Evolutionary conservation across 2,888 invertebrate species (phyloP), one percentile per base, ranked within the genome.

Genomic region (Germaria angustata): DNA sequence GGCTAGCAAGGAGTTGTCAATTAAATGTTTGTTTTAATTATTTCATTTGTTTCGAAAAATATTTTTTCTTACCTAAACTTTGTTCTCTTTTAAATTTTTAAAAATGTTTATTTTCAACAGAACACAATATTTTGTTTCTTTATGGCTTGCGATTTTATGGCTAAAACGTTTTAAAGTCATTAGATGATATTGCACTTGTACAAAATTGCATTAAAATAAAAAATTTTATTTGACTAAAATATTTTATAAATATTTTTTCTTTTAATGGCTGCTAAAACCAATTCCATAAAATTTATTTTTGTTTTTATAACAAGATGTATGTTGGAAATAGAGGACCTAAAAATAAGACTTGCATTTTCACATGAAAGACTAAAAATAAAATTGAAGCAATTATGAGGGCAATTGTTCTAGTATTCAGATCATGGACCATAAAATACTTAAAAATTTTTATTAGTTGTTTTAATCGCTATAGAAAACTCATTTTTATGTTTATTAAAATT

Each of bases 101-200:
- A 57, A 34, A 34, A 59, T 36, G 6, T 44, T 17, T 57, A 0
- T 17, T 41, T 69, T 41, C 55, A 17, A 55, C 6, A n/a, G 41
- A 57, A 69, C 69, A 69, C 55, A 57, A 34, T 34, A 22, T 44
- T 32, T 28, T 69, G 32, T 57, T 55, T 44, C 41, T 49, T 49
- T 44, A 73, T 63, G 73, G 53, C 73, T 53, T 51, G 41, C 20
- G 44, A 73, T 63, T 63, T 63, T 73, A 63, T 73, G 73, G 63
- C 53, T 53, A 36, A 46, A 46, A 46, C 11, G 22, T 34, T 57
- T 57, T 28, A 24, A 57, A 32, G 34, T 41, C 32, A 7, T 32
- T 57, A 15, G 3, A 20, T 39, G 15, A n/a, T 24, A 53, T 68
- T 68, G 68, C 28, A 68, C 17, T 53, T 17, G 20, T 65, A 34